Base-by-base conservation (phyloP, 2,113 vertebrate species). In the Centropus unirufus region DNA sequence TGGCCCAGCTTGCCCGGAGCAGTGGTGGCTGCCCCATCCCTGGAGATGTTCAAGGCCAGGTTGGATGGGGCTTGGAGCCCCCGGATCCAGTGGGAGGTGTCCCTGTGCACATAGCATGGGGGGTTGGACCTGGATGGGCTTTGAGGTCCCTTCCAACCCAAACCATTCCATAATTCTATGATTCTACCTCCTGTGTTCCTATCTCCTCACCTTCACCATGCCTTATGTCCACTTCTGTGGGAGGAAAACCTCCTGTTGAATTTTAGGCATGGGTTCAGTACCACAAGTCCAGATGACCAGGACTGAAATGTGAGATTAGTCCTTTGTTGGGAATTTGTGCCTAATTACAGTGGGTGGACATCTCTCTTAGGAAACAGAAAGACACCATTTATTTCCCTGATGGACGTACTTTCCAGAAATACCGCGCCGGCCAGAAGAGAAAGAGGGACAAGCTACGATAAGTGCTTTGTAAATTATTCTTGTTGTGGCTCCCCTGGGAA, bases 321-420 rank as follows among this genome's bases (percentile, higher is more conserved):
- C 51, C 30, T 51, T 22, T 16, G 8, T 54, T 54, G 23, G 32
- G 39, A 92, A 68, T 61, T 40, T 69, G 34, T 79, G 22, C 14
- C 57, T 34, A 75, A 75, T 59, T 77, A 83, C 39, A 67, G 3
- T 54, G 26, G 13, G 13, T 24, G 55, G 51, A 81, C 8, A 12
- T 42, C 34, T 42, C 42, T 55, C 29, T 83, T 86, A 58, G 34
- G 39, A 86, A 93, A 46, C 4, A 68, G 49, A 62, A 93, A 74
- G 52, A 34, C 59, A 63, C 21, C 5, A 5, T 90, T 94, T 90
- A 14, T 51, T 59, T 86, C 72, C 68, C 58, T 87, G 88, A 90
- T 91, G 58, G 47, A 82, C 32, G 29, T 44, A 47, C 14, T 89
- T 96, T 51, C 75, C 94, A 95, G 70, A 91, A 88, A 63, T 64